Evolutionary conservation across 1,140 invertebrate species (phyloP).

Genomic region (Drosophila ficusphila): DNA sequence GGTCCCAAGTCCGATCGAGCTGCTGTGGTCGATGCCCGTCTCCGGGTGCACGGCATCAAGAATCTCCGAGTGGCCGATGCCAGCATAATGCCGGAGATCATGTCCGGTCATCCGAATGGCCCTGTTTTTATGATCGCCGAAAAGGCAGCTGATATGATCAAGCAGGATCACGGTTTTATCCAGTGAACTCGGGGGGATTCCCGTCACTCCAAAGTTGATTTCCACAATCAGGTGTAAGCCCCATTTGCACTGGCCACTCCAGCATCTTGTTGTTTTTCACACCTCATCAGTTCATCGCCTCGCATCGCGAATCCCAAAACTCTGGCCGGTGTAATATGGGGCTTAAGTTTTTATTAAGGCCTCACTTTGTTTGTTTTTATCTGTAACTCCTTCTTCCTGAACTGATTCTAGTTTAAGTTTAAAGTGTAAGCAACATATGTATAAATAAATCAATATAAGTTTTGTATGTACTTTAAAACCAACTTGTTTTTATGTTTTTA

Average conservation of each 20-base stretch:
- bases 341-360: conserved; percentile 38
- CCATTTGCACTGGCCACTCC: not conserved
- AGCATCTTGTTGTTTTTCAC: not conserved
- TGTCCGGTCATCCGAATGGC: conserved; percentile 88
- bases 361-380: conserved; percentile 19
- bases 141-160: conserved; percentile 88
- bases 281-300: not conserved
- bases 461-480: conserved; percentile 12
- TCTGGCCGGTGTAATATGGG: conserved; percentile 5
- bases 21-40: conserved; percentile 89
- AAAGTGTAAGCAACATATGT: conserved; percentile 36
- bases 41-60: conserved; percentile 89
- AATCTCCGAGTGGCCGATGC: conserved; percentile 91
- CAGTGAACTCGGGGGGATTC: conserved; percentile 18
- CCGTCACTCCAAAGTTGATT: conserved; percentile 29
- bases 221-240: conserved; percentile 47
- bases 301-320: not conserved
- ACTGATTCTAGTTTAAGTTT: conserved; percentile 73
- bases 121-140: conserved; percentile 90
- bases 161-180: conserved; percentile 85
- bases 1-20: conserved; percentile 88
- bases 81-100: conserved; percentile 88
- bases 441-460: conserved; percentile 46
- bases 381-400: conserved; percentile 36
- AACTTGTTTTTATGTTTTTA: not conserved